Conservation (phyloP, 1,140 invertebrate species). For the Drosophila aff. region DNA sequence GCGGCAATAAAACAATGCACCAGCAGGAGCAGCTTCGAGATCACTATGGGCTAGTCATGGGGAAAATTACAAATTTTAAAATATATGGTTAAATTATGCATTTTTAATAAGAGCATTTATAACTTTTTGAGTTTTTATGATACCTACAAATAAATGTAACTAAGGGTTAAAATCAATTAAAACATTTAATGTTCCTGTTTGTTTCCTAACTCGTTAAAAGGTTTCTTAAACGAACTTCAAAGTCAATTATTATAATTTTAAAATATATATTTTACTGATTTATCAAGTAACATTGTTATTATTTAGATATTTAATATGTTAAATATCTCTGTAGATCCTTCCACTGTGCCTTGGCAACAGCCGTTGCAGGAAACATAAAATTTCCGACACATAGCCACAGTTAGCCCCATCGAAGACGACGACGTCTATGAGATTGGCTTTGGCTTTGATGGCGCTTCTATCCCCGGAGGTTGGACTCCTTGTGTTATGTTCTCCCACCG, state of each 20-base stretch:
- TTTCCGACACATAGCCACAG: conserved; percentile 46
- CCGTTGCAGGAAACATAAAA: conserved; percentile 52
- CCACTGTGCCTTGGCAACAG: conserved; percentile 22
- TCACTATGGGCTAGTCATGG: conserved; percentile 10
- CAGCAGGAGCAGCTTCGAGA: not conserved
- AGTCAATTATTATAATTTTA: not conserved
- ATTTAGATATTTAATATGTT: not conserved
- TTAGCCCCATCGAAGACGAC: conserved; percentile 41
- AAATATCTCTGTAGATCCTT: too few species aligned
- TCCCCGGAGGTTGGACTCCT: conserved; percentile 30
- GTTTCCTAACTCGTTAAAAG: not conserved
- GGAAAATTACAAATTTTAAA: not conserved
- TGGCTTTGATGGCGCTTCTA: conserved; percentile 31
- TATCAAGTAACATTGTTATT: rapidly evolving
- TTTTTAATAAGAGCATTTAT: not conserved
- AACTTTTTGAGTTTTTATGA: too few species aligned
- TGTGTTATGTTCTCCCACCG: conserved; percentile 26
- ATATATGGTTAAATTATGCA: too few species aligned
- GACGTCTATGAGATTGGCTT: conserved; percentile 46
- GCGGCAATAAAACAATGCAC: conserved; percentile 48
- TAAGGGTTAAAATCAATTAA: too few species aligned
- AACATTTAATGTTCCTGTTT: rapidly evolving
- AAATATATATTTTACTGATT: not conserved
- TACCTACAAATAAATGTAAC: not conserved
- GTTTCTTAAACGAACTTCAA: not conserved